Evolutionary conservation across 1,140 invertebrate species (phyloP), one percentile per base, ranked within the genome.

Genomic region (Temnothorax curvispinosus): DNA sequence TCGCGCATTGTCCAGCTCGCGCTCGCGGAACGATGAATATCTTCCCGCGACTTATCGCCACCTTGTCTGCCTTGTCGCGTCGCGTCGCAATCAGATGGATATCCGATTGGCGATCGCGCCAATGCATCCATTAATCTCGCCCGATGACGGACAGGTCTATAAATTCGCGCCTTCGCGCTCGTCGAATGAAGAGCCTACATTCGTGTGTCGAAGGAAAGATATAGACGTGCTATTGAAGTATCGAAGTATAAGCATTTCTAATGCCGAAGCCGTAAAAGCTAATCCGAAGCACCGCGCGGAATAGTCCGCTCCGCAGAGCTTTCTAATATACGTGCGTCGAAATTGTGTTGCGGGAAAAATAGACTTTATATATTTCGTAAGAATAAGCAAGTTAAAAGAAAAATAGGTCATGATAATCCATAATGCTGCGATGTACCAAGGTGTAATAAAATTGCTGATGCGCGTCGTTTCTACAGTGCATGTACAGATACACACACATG

Each of bases 361-460:
- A 41, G 11, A 67, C n/a, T 32, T 65, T 0, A 47, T 0, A 47
- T 13, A 32, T 65, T 65, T 47, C 50, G 21, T 78, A 50, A 78
- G 41, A 77, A 3, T n/a, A 64, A 65, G 3, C 4, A 41, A 9
- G 7, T 21, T 56, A 54, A 50, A 78, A n/a, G n/a, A 67, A 50
- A 78, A 32, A n/a, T 47, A 75, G 69, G 56, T 75, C 54, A 13
- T 18, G 5, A 62, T 15, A 27, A 72, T 56, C 38, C 13, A 6
- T 67, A 80, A 4, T 32, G 15, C 7, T 6, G 7, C 65, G 13
- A 52, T 56, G 77, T 67, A 15, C 27, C 7, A 44, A 72, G 52
- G 67, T 72, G 27, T 58, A 44, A 9, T 58, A 52, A 82, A 82
- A 82, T 52, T 35, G 65, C 78, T 72, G 78, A 58, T 47, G 65